Percentiles rank a stretch among this genome's conserved stretches.
These are phyloP conservation scores for Coendou prehensilis DNA, from an alignment of 2,797 vertebrate genomes.

Conservation along the genomic window DNA sequence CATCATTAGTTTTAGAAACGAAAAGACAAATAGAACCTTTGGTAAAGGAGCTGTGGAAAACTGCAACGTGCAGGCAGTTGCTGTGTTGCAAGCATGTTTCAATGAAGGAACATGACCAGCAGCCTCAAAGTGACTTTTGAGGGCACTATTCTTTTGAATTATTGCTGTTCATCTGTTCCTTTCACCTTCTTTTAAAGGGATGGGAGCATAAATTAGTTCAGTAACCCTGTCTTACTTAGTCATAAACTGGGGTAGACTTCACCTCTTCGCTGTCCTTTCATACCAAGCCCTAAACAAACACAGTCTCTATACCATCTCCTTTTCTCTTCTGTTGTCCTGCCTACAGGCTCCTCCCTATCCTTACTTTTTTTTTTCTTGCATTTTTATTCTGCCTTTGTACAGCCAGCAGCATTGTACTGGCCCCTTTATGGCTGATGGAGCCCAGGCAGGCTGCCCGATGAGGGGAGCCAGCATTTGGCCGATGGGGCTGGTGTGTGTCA, in stretches of 20 bases:
- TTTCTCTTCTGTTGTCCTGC: constrained; percentile 49
- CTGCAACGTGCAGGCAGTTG: constrained; percentile 47
- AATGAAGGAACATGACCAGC: constrained; percentile 33
- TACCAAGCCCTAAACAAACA: constrained; percentile 48
- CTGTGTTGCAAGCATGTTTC: constrained; percentile 58
- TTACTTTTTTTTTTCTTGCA: constrained; percentile 64
- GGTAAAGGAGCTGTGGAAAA: constrained; percentile 44
- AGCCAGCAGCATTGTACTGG: constrained; percentile 63
- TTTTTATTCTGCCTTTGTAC: constrained; percentile 76
- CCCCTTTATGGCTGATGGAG: constrained; percentile 74
- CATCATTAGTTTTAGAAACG: constrained; percentile 69
- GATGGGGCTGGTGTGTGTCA: constrained; percentile 70
- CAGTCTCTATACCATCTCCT: constrained; percentile 8
- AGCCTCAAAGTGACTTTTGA: constrained; percentile 69
- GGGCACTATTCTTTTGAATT: constrained; percentile 75
- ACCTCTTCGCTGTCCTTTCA: constrained; percentile 66
- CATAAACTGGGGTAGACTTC: constrained; percentile 61
- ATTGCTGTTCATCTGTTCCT: constrained; percentile 72
- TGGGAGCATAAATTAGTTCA: constrained; percentile 70
- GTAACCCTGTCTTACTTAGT: constrained; percentile 57
- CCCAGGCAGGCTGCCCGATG: constrained; percentile 70
- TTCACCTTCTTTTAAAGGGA: constrained; percentile 68
- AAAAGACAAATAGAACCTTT: constrained; percentile 65
- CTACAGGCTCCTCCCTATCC: constrained; percentile 62
- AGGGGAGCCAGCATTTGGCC: constrained; percentile 80